Conservation (phyloP, 2,888 invertebrate species). For the Teinopalpus imperialis region DNA sequence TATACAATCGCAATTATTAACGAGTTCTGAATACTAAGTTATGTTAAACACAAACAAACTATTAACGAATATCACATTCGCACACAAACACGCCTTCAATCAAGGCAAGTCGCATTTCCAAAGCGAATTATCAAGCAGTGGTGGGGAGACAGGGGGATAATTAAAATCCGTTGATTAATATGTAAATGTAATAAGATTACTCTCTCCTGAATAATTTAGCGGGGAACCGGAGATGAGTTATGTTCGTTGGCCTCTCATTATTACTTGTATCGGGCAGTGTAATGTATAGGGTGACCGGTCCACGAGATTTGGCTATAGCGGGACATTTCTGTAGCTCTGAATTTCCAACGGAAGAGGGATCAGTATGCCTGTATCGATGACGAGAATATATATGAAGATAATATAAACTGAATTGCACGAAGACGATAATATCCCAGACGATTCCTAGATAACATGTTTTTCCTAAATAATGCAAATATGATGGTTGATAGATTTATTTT, state of each 20-base stretch:
- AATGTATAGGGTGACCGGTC: conserved; percentile 32
- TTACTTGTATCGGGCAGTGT: conserved; percentile 53
- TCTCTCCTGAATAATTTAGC: conserved; percentile 92
- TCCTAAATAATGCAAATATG: too few species aligned
- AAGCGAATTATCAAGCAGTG: conserved; percentile 75
- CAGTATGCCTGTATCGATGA: too few species aligned
- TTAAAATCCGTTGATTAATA: conserved; percentile 99
- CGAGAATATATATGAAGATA: too few species aligned
- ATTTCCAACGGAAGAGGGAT: background rate
- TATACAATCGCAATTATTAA: conserved; percentile 28
- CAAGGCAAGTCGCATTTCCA: conserved; percentile 76
- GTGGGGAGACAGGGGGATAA: conserved; percentile 88
- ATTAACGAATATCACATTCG: conserved; percentile 55
- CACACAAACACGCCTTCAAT: conserved; percentile 65
- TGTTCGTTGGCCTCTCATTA: conserved; percentile 73
- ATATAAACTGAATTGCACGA: too few species aligned
- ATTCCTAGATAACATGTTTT: too few species aligned
- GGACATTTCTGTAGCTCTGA: conserved; percentile 1
- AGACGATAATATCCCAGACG: too few species aligned
- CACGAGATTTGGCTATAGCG: background rate
- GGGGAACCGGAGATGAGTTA: conserved; percentile 77
- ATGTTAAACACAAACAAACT: conserved; percentile 56
- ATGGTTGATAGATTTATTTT: too few species aligned
- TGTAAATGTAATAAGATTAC: conserved; percentile 99
- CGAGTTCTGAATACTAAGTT: conserved; percentile 37